phyloP scores from a whole-genome alignment of 2,888 invertebrate genomes.

The Oxycera nigricornis region DNA sequence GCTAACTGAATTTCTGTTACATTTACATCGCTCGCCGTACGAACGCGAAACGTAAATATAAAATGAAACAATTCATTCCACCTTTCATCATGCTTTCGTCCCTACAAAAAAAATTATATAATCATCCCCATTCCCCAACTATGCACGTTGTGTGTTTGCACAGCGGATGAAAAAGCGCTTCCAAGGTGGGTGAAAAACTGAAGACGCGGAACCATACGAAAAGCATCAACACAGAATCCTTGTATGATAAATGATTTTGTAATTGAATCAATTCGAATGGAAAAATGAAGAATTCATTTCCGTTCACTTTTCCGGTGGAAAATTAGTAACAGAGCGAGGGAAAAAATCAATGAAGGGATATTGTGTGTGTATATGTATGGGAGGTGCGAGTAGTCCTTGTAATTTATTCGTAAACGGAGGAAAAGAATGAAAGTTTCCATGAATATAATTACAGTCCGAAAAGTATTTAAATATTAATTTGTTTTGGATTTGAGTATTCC shows the following conservation, averaged over 20 bases:
- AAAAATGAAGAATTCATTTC: constrained; percentile 38
- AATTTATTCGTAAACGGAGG: too few relatives aligned
- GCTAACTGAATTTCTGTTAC: too few relatives aligned
- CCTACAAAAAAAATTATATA: too few relatives aligned
- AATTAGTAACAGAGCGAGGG: constrained; percentile 6
- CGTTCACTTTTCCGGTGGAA: constrained; percentile 6
- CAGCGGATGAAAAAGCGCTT: too few relatives aligned
- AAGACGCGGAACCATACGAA: background rate
- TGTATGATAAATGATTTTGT: constrained; percentile 26
- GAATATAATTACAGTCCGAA: background rate
- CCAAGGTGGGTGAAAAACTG: too few relatives aligned
- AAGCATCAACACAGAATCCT: background rate
- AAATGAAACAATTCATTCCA: too few relatives aligned
- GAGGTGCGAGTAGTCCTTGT: too few relatives aligned
- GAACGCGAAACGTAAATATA: too few relatives aligned
- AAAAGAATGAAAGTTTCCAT: background rate
- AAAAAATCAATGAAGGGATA: background rate
- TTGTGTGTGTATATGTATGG: background rate
- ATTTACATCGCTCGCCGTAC: too few relatives aligned
- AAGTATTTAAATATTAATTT: constrained; percentile 11
- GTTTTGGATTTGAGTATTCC: background rate
- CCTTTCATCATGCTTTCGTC: too few relatives aligned
- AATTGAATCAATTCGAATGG: constrained; percentile 39
- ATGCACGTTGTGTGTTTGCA: too few relatives aligned
- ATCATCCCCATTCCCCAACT: too few relatives aligned